phyloP scores from a whole-genome alignment of 2,797 vertebrate genomes.

The Emys orbicularis region DNA sequence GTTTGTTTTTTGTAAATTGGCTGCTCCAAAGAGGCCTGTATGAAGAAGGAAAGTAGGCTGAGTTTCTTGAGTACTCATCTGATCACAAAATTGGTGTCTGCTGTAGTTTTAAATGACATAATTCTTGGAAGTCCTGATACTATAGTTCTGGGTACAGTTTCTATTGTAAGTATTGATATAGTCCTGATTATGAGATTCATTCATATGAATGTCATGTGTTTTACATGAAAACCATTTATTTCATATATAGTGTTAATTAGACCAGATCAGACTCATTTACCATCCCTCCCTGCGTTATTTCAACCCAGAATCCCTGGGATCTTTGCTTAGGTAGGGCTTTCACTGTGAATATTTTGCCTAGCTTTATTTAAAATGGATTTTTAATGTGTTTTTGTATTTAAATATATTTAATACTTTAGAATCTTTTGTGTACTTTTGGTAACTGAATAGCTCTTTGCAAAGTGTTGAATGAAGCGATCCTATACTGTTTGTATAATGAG shows the following conservation, averaged over 20 bases:
- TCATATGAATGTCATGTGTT: neutral
- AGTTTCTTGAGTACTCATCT: neutral
- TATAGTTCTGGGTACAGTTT: neutral
- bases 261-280: neutral
- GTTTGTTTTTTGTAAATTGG: neutral
- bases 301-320: neutral
- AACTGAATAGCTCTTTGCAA: neutral
- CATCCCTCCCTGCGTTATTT: neutral
- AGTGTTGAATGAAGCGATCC: neutral
- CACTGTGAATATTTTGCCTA: neutral
- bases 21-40: neutral
- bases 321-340: conserved; percentile 10
- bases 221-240: neutral
- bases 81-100: neutral
- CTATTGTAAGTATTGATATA: neutral
- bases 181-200: neutral
- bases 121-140: neutral
- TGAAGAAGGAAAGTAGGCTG: neutral
- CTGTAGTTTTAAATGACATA: neutral
- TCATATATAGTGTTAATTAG: neutral
- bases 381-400: neutral
- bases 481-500: conserved; percentile 21
- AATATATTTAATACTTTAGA: neutral
- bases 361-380: conserved; percentile 5
- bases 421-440: neutral